Percentiles rank a stretch among this genome's conserved stretches.
phyloP scores from a whole-genome alignment of 1,140 invertebrate genomes.

The Pogonognathellus flavescens region DNA sequence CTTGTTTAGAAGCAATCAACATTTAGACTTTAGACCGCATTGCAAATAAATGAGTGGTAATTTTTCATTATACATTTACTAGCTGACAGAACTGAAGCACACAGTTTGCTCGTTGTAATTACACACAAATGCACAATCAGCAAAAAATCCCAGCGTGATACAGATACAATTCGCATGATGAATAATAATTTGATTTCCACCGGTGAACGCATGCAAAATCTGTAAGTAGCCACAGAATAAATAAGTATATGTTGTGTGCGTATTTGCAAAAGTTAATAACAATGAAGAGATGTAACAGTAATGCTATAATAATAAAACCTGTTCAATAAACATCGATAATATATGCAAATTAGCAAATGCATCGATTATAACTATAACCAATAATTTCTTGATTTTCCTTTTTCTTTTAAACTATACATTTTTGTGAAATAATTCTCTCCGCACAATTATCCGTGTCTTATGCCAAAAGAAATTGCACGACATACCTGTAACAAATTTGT shows the following conservation, averaged over 20 bases:
- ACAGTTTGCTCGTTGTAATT: not conserved
- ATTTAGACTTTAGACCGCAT: not conserved
- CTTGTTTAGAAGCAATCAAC: conserved; percentile 37
- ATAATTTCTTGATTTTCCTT: conserved; percentile 31
- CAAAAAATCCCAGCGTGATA: conserved; percentile 27
- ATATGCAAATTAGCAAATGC: conserved; percentile 29
- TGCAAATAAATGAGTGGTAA: conserved; percentile 30
- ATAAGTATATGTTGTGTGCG: too few relatives aligned
- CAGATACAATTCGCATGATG: conserved; percentile 26
- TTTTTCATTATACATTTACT: not conserved
- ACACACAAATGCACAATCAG: not conserved
- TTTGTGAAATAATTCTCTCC: not conserved
- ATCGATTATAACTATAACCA: not conserved
- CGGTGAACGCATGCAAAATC: too few relatives aligned
- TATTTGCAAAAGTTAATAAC: not conserved
- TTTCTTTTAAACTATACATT: not conserved
- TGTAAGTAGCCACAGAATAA: too few relatives aligned
- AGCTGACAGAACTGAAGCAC: not conserved
- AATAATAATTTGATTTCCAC: conserved; percentile 20
- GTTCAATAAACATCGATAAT: conserved; percentile 6
- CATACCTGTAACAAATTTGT: not conserved
- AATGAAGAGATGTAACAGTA: conserved; percentile 10
- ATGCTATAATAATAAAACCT: conserved; percentile 38
- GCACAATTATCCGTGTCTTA: not conserved
- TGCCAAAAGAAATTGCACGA: not conserved